Percentiles rank a stretch among this genome's conserved stretches.
Evolutionary conservation across 2,888 invertebrate genomes (phyloP).

Genomic region (Lasioglossum morio): DNA sequence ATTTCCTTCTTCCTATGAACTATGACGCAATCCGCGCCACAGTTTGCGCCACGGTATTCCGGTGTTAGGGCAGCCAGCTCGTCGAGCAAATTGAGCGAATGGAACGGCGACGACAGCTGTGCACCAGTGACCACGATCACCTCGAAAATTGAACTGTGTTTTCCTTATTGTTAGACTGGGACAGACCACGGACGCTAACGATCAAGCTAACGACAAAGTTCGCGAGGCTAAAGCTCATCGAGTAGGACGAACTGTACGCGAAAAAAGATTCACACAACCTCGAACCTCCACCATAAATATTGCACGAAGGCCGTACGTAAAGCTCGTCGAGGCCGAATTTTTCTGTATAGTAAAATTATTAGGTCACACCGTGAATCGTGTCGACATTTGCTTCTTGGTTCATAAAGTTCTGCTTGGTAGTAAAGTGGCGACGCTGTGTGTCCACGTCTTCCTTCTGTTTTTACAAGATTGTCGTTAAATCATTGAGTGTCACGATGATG

Average conservation of each 20-base stretch:
- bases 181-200: not conserved
- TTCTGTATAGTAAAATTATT: not conserved
- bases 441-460: too few species aligned
- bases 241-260: not conserved
- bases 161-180: not conserved
- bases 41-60: not conserved
- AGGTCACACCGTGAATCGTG: not conserved
- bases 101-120: not conserved
- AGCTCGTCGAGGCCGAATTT: not conserved
- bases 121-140: not conserved
- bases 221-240: not conserved
- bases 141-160: not conserved
- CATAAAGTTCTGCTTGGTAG: not conserved
- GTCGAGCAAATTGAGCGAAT: constrained; percentile 1
- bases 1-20: not conserved
- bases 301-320: not conserved
- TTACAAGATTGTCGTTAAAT: too few species aligned
- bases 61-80: not conserved
- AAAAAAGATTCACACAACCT: not conserved
- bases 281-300: not conserved
- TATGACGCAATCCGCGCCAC: not conserved
- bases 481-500: too few species aligned
- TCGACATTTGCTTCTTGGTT: not conserved
- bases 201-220: not conserved
- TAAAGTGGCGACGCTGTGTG: not conserved